Evolutionary conservation across 2,113 vertebrate genomes (phyloP), one percentile per base, ranked within the genome.

Genomic region (Polypterus senegalus): DNA sequence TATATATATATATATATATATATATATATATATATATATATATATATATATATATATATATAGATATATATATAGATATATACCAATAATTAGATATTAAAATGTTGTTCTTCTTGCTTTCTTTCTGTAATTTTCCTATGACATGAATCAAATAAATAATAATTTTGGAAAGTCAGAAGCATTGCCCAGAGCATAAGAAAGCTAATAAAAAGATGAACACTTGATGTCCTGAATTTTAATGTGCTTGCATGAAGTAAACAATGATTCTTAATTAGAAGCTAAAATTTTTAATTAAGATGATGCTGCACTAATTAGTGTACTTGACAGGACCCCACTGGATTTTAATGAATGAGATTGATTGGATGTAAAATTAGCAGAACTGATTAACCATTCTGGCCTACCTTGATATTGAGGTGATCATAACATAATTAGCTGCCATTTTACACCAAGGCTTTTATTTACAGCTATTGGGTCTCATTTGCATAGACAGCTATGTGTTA

Each of bases 231-330:
- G 84, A 84, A 91, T 91, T 79, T 73, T 81, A 89, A 88, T 85
- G 74, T 73, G 64, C 81, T 82, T 77, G 81, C 82, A 87, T 83
- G 88, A 92, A 80, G 84, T 91, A 92, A 91, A 93, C 90, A 93
- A 90, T 86, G 84, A 85, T 77, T 87, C 79, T 85, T 89, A 91
- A 95, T 94, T 89, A 91, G 80, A 80, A 83, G 81, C 77, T 84
- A 84, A 89, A 84, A 72, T 81, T 92, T 85, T 92, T 92, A 92
- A 96, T 97, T 92, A 93, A 91, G 89, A 92, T 84, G 86, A 89
- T 80, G 85, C 81, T 77, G 69, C 72, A 82, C 79, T 84, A 90
- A 94, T 93, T 91, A 89, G 88, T 85, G 86, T 73, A 75, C 74
- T 92, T 88, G 90, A 90, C 86, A 86, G 89, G 57, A 51, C 79